Conservation (phyloP, 2,113 vertebrate species). For the human (Homo sapiens) region GRCh38 chr1:110932501-110933000, state of each 20-base stretch:
- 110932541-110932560: too few species aligned
- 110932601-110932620: too few species aligned
- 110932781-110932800: constrained; percentile 2
- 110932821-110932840: neutral
- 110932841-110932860: neutral
- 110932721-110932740: neutral
- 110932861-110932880: neutral
- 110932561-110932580: too few species aligned
- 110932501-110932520: too few species aligned
- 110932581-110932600: too few species aligned
- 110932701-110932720: neutral
- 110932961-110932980: too few species aligned
- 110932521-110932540: too few species aligned
- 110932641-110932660: neutral
- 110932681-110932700: neutral
- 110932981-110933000: neutral
- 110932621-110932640: neutral
- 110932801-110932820: neutral
- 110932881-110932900: neutral
- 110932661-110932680: neutral
- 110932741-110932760: neutral
- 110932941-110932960: too few species aligned
- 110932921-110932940: neutral
- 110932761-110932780: neutral
- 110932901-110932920: neutral